A percentile compares a stretch with the other conserved stretches of the same genome.
These are phyloP conservation scores for Zosterops lateralis DNA, from an alignment of 2,113 vertebrate species.

Conservation along the genomic window DNA sequence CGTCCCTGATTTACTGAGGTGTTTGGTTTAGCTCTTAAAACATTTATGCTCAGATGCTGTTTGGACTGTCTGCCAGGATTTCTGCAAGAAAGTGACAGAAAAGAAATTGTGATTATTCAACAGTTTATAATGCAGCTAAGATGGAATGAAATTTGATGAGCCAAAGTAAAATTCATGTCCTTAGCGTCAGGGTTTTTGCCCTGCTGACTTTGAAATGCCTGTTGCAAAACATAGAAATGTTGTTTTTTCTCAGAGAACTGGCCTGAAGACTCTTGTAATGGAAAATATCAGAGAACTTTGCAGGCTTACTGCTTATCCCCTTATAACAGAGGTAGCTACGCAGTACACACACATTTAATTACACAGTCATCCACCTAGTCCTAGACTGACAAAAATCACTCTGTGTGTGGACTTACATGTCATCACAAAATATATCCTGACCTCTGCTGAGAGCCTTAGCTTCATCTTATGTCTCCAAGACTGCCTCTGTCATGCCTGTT, in stretches of 20 bases:
- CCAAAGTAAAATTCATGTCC: conserved; percentile 2
- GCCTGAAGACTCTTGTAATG: neutral
- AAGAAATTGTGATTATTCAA: conserved; percentile 24
- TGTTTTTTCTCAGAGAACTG: neutral
- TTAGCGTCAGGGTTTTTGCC: neutral
- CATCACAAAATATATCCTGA: neutral
- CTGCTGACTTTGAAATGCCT: conserved; percentile 17
- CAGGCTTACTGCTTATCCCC: neutral
- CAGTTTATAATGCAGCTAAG: conserved; percentile 12
- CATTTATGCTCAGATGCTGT: neutral
- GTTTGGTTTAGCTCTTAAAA: neutral
- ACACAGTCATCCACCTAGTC: neutral
- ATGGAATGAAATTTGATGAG: conserved; percentile 16
- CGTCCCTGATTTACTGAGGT: neutral
- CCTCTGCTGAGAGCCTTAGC: neutral
- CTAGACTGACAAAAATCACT: neutral
- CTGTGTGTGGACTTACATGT: neutral
- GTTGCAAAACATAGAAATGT: neutral
- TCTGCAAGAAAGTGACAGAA: conserved; percentile 24
- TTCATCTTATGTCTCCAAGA: neutral
- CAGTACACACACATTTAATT: neutral
- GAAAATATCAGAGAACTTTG: neutral
- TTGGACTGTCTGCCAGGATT: conserved; percentile 9
- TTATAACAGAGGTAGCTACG: neutral
- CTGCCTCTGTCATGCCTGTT: neutral